phyloP scores from a whole-genome alignment of 2,888 invertebrate species.

The Dioctria rufipes region DNA sequence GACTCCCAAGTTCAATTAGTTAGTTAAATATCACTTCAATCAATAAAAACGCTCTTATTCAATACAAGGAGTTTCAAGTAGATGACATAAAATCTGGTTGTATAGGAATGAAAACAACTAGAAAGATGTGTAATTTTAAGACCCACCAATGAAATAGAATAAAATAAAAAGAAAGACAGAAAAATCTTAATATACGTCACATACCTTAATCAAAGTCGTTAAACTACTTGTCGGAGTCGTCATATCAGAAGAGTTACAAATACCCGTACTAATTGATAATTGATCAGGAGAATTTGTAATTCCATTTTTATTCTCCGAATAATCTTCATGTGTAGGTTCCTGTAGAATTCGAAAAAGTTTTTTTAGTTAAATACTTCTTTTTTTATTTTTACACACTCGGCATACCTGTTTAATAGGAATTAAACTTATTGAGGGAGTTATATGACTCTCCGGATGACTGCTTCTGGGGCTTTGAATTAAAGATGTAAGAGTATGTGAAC shows the following conservation, averaged over 20 bases:
- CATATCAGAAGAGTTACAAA: slow-evolving; percentile 66
- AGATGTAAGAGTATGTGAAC: slow-evolving; percentile 73
- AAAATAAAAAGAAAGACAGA: too few species aligned
- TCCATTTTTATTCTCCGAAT: slow-evolving; percentile 64
- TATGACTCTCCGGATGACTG: slow-evolving; percentile 72
- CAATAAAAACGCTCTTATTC: too few species aligned
- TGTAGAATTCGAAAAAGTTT: slow-evolving; percentile 57
- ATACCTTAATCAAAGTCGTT: slow-evolving; percentile 84
- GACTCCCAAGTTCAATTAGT: too few species aligned
- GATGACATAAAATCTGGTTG: too few species aligned
- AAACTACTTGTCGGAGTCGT: slow-evolving; percentile 78
- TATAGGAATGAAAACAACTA: not conserved
- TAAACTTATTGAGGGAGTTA: slow-evolving; percentile 88
- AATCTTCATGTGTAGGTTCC: slow-evolving; percentile 66
- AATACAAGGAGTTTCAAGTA: too few species aligned
- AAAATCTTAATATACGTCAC: too few species aligned
- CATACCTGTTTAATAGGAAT: slow-evolving; percentile 87
- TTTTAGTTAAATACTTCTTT: not conserved
- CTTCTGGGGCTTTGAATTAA: slow-evolving; percentile 62
- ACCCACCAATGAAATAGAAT: too few species aligned
- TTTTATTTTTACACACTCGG: not conserved
- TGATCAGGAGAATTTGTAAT: slow-evolving; percentile 63
- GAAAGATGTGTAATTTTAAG: too few species aligned
- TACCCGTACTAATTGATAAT: slow-evolving; percentile 71
- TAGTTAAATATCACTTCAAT: too few species aligned